Percentiles rank a stretch among this genome's conserved stretches.
Evolutionary conservation across 2,113 vertebrate species (phyloP).

Genomic region (Chamaetylas fuelleborni): DNA sequence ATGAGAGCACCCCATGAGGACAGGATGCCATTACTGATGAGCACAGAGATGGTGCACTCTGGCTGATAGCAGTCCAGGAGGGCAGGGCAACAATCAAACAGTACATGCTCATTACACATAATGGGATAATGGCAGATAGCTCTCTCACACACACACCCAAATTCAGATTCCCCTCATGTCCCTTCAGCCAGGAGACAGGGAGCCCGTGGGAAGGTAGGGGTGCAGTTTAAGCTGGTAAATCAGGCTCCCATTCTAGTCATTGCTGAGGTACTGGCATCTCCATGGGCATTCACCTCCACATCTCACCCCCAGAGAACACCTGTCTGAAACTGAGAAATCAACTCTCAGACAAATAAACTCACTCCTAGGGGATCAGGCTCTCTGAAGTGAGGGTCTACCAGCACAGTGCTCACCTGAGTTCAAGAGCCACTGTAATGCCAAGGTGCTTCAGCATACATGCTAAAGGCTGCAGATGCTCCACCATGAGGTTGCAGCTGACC

Average conservation of each 20-base stretch:
- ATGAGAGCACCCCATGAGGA: neutral
- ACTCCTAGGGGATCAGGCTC: neutral
- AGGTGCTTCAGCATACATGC: rapidly evolving
- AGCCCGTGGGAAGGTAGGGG: neutral
- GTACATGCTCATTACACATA: neutral
- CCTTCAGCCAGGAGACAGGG: neutral
- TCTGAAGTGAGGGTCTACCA: neutral
- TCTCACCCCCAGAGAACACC: neutral
- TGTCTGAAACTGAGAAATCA: neutral
- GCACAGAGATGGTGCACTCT: neutral
- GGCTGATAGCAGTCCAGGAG: neutral
- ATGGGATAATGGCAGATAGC: neutral
- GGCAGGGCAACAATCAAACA: neutral
- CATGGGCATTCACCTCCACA: too few relatives aligned
- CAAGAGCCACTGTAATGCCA: neutral
- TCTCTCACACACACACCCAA: neutral
- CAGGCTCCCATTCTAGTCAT: neutral
- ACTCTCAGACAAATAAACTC: neutral
- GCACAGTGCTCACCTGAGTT: neutral
- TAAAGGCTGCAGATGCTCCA: neutral
- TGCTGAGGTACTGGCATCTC: neutral
- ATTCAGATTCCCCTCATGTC: neutral
- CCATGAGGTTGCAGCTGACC: neutral
- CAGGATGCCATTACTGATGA: neutral
- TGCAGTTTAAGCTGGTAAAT: neutral